Evolutionary conservation across 1,140 invertebrate genomes (phyloP).

Genomic region (Apolygus lucorum): DNA sequence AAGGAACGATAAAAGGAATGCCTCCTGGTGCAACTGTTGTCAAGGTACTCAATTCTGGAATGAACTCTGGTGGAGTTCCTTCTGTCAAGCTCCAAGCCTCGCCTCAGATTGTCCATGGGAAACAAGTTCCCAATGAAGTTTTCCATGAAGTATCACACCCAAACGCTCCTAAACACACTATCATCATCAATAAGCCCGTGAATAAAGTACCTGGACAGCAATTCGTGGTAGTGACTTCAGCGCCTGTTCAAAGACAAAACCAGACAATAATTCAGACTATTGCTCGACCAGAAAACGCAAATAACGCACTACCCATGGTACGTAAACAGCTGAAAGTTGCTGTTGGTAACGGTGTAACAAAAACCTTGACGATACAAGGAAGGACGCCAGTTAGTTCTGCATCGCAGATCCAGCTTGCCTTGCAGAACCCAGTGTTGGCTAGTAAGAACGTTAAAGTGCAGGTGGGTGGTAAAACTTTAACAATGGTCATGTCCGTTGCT

Average conservation of each 20-base stretch:
- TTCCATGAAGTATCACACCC: neutral
- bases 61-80: neutral
- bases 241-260: neutral
- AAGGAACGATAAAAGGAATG: neutral
- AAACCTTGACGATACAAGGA: constrained; percentile 1
- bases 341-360: neutral
- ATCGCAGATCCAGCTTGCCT: neutral
- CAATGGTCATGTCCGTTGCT: neutral
- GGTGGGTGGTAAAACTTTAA: neutral
- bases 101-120: neutral
- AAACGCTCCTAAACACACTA: neutral
- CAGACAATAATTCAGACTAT: neutral
- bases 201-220: neutral
- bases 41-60: neutral
- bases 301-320: neutral
- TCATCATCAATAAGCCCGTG: neutral
- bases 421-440: neutral
- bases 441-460: neutral
- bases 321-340: neutral
- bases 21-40: neutral
- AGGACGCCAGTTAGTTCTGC: neutral
- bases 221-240: neutral
- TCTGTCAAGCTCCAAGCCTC: neutral
- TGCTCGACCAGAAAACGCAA: neutral
- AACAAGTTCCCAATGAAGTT: neutral